These are phyloP conservation scores for Buathra laborator DNA, from an alignment of 2,888 invertebrate genomes.

Conservation along the genomic window DNA sequence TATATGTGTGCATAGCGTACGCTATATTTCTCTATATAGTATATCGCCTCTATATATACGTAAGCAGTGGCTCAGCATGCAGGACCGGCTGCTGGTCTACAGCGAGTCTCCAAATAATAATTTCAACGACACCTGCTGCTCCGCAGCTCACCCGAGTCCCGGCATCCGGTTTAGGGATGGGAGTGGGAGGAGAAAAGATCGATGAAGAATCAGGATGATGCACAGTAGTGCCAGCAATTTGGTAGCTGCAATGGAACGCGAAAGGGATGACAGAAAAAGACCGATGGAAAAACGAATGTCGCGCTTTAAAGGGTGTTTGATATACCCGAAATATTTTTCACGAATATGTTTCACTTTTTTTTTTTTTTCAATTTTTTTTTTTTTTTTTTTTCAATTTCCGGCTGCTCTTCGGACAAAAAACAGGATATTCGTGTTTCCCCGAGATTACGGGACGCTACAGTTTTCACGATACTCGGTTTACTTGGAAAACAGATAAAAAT, in stretches of 20 bases:
- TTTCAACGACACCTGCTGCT: slow-evolving; percentile 44
- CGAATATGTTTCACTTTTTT: not conserved
- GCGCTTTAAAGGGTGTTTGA: not conserved
- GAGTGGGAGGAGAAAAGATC: not conserved
- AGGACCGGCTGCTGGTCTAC: slow-evolving; percentile 33
- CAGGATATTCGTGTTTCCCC: not conserved
- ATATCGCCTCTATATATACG: slow-evolving; percentile 5
- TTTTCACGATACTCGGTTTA: too few relatives aligned
- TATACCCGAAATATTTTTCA: not conserved
- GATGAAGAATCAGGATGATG: slow-evolving; percentile 11
- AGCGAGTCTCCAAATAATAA: slow-evolving; percentile 45
- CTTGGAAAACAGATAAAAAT: too few relatives aligned
- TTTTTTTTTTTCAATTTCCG: not conserved
- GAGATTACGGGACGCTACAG: too few relatives aligned
- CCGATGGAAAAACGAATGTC: not conserved
- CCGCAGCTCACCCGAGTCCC: slow-evolving; percentile 2
- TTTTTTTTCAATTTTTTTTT: too few relatives aligned
- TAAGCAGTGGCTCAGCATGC: slow-evolving; percentile 19
- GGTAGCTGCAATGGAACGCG: not conserved
- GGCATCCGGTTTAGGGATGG: slow-evolving; percentile 8
- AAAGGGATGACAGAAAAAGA: not conserved
- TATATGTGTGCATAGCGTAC: not conserved
- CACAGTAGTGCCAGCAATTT: not conserved
- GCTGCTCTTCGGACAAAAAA: not conserved
- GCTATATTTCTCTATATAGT: not conserved